phyloP scores from a whole-genome alignment of 2,888 invertebrate species.

The Brenthis hecate region DNA sequence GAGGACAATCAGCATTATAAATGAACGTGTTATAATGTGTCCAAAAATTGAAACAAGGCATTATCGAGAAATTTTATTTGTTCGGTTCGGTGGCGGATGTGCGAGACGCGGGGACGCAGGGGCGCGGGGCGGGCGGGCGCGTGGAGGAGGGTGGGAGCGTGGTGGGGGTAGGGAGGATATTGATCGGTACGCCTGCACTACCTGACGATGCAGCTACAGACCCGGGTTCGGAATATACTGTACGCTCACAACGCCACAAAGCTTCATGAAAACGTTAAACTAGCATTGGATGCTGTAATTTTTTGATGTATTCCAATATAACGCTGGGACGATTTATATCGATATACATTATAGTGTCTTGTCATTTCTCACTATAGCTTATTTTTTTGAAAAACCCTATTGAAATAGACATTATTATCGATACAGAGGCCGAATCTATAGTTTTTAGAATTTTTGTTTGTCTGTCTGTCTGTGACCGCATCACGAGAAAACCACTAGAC shows the following conservation, averaged over 20 bases:
- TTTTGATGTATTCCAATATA: constrained; percentile 5
- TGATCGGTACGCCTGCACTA: constrained; percentile 68
- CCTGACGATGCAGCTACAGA: constrained; percentile 59
- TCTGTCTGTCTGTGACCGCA: no score
- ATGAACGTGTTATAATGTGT: constrained; percentile 8
- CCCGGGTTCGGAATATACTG: constrained; percentile 35
- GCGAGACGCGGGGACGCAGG: constrained; percentile 26
- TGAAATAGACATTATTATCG: no score
- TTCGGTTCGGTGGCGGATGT: constrained; percentile 39
- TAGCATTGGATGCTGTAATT: constrained; percentile 12
- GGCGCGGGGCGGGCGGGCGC: constrained; percentile 31
- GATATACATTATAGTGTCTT: no score
- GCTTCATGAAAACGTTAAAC: constrained; percentile 23
- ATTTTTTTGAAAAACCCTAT: no score
- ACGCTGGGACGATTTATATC: background rate
- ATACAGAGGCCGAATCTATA: no score
- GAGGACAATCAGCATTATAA: background rate
- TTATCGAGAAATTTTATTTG: constrained; percentile 42
- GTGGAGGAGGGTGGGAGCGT: constrained; percentile 33
- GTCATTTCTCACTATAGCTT: no score
- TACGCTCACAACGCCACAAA: constrained; percentile 14
- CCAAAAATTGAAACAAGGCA: constrained; percentile 32
- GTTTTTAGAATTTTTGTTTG: no score
- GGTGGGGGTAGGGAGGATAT: constrained; percentile 52
- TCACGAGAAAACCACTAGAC: no score